These are phyloP conservation scores for Drosophila prosaltans DNA, from an alignment of 1,140 invertebrate species.

Conservation along the genomic window DNA sequence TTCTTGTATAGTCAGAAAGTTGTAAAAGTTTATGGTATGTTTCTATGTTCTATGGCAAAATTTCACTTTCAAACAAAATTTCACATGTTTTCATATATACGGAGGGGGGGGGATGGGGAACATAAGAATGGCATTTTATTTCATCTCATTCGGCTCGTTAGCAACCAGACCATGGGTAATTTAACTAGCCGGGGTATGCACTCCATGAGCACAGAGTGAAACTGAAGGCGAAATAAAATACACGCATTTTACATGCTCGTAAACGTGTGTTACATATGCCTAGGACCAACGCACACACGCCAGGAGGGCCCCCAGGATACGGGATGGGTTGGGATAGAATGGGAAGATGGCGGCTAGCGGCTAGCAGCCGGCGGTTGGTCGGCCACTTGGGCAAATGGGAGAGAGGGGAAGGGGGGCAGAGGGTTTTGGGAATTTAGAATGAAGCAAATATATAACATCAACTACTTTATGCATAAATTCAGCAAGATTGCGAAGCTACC, in stretches of 20 bases:
- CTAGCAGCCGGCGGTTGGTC: background rate
- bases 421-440: constrained; percentile 2
- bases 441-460: constrained; percentile 75
- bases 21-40: background rate
- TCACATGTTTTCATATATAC: background rate
- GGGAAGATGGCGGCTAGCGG: background rate
- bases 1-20: too few species aligned
- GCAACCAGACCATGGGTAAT: constrained; percentile 58
- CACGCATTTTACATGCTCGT: constrained; percentile 80
- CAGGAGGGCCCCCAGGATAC: constrained; percentile 38
- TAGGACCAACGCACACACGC: constrained; percentile 43
- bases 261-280: constrained; percentile 80
- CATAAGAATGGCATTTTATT: constrained; percentile 12
- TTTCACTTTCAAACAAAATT: constrained; percentile 1
- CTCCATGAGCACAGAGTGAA: constrained; percentile 50
- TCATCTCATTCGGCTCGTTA: constrained; percentile 41
- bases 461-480: constrained; percentile 80
- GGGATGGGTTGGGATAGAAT: background rate
- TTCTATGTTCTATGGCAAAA: background rate
- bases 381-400: background rate
- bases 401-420: background rate
- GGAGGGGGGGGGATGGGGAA: background rate
- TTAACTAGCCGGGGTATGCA: constrained; percentile 55
- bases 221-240: constrained; percentile 73
- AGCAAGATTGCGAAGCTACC: constrained; percentile 80